These are phyloP conservation scores for Kryptopterus vitreolus DNA, from an alignment of 2,797 vertebrate genomes.

Conservation along the genomic window DNA sequence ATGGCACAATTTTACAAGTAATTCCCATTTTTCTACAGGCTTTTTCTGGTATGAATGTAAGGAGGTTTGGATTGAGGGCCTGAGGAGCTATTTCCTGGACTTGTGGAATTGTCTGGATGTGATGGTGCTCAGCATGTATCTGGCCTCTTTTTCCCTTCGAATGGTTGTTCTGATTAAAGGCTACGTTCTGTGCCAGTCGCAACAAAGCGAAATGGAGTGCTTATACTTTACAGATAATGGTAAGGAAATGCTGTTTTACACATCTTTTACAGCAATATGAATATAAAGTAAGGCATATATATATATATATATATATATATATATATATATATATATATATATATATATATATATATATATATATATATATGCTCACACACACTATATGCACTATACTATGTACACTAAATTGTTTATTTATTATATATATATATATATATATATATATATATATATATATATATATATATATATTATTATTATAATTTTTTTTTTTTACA, in stretches of 20 bases:
- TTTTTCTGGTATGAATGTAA: constrained; percentile 95
- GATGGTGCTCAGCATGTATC: constrained; percentile 89
- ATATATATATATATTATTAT: no score
- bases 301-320: no score
- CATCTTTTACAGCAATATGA: background rate
- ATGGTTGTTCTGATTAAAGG: constrained; percentile 82
- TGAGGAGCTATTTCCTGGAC: constrained; percentile 85
- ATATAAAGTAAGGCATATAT: no score
- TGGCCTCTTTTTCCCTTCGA: constrained; percentile 82
- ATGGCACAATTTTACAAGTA: no score
- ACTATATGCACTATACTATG: no score
- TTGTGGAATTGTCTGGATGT: constrained; percentile 92
- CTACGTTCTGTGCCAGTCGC: constrained; percentile 70
- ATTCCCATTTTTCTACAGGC: constrained; percentile 67
- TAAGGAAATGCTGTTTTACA: constrained; percentile 15
- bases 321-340: no score
- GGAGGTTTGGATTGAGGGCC: constrained; percentile 90
- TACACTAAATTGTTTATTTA: no score
- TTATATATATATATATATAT: no score
- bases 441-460: no score
- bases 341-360: no score
- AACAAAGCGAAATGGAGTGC: constrained; percentile 39
- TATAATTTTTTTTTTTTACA: no score
- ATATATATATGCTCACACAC: no score
- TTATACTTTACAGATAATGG: constrained; percentile 46